Evolutionary conservation across 1,140 invertebrate genomes (phyloP).

Genomic region (Habropoda laboriosa): DNA sequence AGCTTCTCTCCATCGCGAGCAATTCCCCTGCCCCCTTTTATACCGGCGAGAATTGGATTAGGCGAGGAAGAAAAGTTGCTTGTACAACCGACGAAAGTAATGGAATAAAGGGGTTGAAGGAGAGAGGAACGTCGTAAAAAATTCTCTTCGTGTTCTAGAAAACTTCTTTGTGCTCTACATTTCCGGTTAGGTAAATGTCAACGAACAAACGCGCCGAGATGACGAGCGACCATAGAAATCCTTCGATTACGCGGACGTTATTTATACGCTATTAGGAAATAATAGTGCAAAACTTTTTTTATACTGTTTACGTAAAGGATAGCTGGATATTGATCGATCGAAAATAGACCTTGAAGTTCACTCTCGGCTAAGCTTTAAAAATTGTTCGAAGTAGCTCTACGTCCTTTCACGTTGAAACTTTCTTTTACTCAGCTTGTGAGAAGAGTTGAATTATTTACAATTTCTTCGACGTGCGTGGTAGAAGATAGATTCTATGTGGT

Average conservation of each 20-base stretch:
- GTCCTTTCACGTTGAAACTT: neutral
- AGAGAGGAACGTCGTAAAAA: neutral
- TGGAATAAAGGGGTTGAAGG: constrained; percentile 7
- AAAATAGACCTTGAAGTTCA: constrained; percentile 4
- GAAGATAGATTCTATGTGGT: no score
- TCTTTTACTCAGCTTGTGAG: neutral
- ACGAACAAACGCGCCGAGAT: neutral
- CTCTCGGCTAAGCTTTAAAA: neutral
- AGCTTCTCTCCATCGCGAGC: constrained; percentile 59
- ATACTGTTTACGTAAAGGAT: neutral
- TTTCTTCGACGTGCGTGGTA: neutral
- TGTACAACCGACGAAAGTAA: constrained; percentile 30
- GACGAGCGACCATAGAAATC: neutral
- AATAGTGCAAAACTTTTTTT: neutral
- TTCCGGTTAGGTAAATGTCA: neutral
- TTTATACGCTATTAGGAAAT: neutral
- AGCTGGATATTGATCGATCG: neutral
- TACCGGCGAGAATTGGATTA: constrained; percentile 73
- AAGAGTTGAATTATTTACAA: neutral
- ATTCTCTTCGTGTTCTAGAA: neutral
- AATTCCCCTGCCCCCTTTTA: constrained; percentile 59
- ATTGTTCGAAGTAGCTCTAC: neutral
- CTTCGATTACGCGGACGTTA: neutral
- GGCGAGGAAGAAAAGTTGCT: constrained; percentile 68
- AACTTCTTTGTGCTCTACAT: constrained; percentile 9